Base-by-base conservation (phyloP, 2,113 vertebrate genomes). In the Cryptomyrus ogoouensis region DNA sequence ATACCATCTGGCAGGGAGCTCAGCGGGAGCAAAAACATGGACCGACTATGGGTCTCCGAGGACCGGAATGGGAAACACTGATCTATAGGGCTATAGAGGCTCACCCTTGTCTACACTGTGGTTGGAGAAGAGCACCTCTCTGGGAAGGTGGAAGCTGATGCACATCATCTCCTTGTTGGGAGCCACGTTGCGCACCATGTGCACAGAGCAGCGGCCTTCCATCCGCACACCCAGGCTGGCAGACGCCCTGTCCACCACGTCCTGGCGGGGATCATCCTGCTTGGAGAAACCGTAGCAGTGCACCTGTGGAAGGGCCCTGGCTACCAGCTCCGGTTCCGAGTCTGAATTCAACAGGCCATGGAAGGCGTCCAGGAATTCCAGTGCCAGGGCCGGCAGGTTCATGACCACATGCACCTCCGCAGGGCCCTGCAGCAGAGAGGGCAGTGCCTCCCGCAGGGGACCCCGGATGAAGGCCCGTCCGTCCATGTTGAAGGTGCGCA, bases 131-230 rank as follows among this genome's bases (percentile, higher is more conserved):
- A 99, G 95, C 44, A 97, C 90, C 0, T 97, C 93, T 0, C 92
- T 94, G 17, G 97, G 97, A 42, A 99, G 1, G 85, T 92, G 95
- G 93, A 99, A 99, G 87, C 94, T 98, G 89, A 98, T 94, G 91
- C 98, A 98, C 94, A 99, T 94, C 98, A 99, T 99, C 91, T 99
- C 97, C 94, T 99, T 99, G 94, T 97, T 98, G 0, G 98, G 98
- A 0, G 98, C 97, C 50, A 99, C 98, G 0, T 99, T 98, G 86
- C 98, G 97, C 83, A 99, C 98, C 88, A 94, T 94, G 92, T 97
- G 95, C 1, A 97, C 93, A 0, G 97, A 96, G 90, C 96, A 98
- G 13, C 89, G 91, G 1, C 94, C 93, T 8, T 95, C 94, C 90
- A 99, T 88, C 9, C 96, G 94, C 87, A 94, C 91, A 2, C 97